phyloP scores from a whole-genome alignment of 2,888 invertebrate genomes.

The Epirrita christyi region DNA sequence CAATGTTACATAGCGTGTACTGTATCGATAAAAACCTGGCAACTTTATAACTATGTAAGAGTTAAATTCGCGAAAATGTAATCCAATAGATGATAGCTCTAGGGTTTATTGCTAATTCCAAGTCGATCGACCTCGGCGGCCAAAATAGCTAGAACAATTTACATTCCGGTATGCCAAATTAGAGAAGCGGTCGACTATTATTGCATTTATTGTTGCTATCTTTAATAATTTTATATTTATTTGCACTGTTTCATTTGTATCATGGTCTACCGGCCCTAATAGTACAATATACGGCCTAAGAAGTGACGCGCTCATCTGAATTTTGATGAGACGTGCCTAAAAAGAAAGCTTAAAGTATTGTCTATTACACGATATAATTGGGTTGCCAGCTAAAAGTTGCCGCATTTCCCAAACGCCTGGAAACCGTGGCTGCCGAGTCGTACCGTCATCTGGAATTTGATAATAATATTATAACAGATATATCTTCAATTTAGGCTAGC shows the following conservation, averaged over 20 bases:
- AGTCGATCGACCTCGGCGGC: conserved; percentile 40
- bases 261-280: background rate
- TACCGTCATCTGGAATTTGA: too few species aligned
- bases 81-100: conserved; percentile 10
- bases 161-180: conserved; percentile 81
- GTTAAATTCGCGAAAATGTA: conserved; percentile 3
- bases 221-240: conserved; percentile 37
- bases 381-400: too few species aligned
- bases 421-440: too few species aligned
- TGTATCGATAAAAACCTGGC: conserved; percentile 4
- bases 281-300: too few species aligned
- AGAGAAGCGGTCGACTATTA: conserved; percentile 54
- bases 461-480: too few species aligned
- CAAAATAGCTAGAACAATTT: conserved; percentile 64
- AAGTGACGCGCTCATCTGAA: too few species aligned
- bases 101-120: conserved; percentile 25
- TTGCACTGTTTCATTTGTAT: conserved; percentile 10
- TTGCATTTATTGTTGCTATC: conserved; percentile 58
- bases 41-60: conserved; percentile 9
- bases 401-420: too few species aligned
- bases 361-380: too few species aligned
- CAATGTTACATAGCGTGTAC: background rate
- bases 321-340: too few species aligned
- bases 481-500: too few species aligned
- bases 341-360: too few species aligned